These are phyloP conservation scores for Calidris pugnax DNA, from an alignment of 2,113 vertebrate species.

Conservation along the genomic window DNA sequence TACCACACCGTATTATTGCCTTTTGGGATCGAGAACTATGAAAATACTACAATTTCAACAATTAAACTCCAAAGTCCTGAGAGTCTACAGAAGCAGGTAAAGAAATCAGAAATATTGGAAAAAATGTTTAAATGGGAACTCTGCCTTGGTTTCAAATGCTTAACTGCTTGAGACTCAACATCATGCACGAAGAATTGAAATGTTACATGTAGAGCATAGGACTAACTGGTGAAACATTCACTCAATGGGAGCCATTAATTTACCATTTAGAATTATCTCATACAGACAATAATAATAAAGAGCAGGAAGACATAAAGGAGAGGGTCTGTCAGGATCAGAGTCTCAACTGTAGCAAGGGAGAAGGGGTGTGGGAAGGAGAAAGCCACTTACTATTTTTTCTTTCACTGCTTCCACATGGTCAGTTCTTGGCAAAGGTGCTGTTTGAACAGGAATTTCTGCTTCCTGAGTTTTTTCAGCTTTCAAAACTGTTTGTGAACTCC, in stretches of 20 bases:
- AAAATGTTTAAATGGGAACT: neutral
- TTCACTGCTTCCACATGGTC: conserved; percentile 48
- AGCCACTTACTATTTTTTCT: conserved; percentile 78
- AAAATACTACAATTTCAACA: neutral
- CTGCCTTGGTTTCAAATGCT: neutral
- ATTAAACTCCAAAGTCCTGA: neutral
- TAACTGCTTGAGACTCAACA: neutral
- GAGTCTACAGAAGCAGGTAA: neutral
- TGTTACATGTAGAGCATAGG: neutral
- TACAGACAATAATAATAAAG: neutral
- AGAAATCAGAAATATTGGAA: neutral
- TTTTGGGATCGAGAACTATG: neutral
- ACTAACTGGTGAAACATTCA: neutral
- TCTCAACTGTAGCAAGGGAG: neutral
- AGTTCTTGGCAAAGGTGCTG: neutral
- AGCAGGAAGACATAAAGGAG: neutral
- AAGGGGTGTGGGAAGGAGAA: neutral
- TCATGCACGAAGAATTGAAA: neutral
- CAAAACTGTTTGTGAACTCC: neutral
- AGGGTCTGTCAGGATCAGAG: neutral
- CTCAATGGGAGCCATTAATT: neutral
- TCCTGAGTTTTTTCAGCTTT: conserved; percentile 9
- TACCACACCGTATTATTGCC: neutral
- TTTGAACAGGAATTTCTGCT: neutral
- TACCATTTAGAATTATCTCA: neutral